Conservation (phyloP, 1,140 invertebrate genomes). For the Drosophila sucinea region DNA sequence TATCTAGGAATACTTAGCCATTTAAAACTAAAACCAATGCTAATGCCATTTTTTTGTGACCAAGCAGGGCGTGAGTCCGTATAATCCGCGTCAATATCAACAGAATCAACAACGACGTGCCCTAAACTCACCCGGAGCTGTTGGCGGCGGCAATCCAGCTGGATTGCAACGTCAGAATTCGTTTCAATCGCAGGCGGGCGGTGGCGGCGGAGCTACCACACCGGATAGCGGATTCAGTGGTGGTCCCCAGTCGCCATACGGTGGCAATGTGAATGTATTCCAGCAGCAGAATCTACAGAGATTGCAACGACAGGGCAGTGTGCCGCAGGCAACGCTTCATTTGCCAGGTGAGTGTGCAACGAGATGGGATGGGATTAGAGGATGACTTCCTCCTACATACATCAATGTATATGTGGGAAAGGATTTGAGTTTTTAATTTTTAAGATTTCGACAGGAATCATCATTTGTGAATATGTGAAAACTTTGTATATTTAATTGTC, state of each 20-base stretch:
- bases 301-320: slow-evolving; percentile 87
- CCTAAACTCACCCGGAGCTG: slow-evolving; percentile 85
- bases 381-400: too few relatives aligned
- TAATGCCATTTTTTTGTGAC: slow-evolving; percentile 41
- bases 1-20: slow-evolving; percentile 64
- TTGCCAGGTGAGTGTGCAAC: slow-evolving; percentile 85
- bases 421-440: too few relatives aligned
- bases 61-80: slow-evolving; percentile 69
- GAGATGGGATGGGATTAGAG: not conserved
- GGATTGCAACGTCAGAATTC: slow-evolving; percentile 75
- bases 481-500: too few relatives aligned
- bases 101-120: slow-evolving; percentile 83
- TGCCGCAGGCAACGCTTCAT: slow-evolving; percentile 87
- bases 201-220: slow-evolving; percentile 66
- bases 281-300: slow-evolving; percentile 84
- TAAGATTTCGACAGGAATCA: not conserved
- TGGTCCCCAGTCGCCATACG: slow-evolving; percentile 84
- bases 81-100: slow-evolving; percentile 73
- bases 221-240: slow-evolving; percentile 75
- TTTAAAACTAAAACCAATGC: not conserved
- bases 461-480: too few relatives aligned
- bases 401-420: not conserved
- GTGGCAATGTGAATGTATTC: slow-evolving; percentile 57
- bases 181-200: slow-evolving; percentile 79
- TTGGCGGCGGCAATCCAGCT: slow-evolving; percentile 44